Conservation (phyloP, 2,797 vertebrate species). For the Sebastes nivosus region DNA sequence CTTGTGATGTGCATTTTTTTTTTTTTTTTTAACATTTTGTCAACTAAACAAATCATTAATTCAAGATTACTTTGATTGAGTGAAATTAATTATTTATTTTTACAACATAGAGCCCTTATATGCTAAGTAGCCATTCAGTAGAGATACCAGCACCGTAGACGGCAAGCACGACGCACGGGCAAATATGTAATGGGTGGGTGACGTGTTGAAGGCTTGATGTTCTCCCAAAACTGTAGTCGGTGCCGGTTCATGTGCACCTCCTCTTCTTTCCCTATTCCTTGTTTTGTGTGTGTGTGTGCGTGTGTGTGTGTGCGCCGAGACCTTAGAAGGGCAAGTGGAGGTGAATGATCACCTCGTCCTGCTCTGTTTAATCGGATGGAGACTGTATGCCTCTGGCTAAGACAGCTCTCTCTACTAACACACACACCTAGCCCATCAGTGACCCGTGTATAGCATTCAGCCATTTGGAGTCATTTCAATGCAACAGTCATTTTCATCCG, state of each 20-base stretch:
- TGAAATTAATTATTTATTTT: background rate
- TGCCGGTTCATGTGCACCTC: background rate
- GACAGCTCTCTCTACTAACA: background rate
- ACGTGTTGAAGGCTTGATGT: background rate
- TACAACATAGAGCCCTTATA: background rate
- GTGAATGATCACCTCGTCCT: conserved; percentile 60
- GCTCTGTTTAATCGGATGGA: conserved; percentile 66
- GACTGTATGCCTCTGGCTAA: conserved; percentile 51
- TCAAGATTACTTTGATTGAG: background rate
- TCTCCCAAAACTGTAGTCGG: background rate
- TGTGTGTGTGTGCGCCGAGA: background rate
- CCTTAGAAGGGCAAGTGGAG: conserved; percentile 62
- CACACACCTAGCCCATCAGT: conserved; percentile 18
- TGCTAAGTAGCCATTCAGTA: background rate
- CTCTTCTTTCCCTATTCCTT: background rate
- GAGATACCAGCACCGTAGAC: background rate
- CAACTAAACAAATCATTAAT: background rate
- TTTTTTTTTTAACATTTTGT: no score
- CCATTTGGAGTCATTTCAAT: conserved; percentile 53
- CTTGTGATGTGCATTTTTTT: no score
- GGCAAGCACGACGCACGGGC: background rate
- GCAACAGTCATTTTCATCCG: conserved; percentile 31
- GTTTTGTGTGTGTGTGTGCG: background rate
- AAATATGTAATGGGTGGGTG: background rate
- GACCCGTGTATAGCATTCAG: conserved; percentile 36